Evolutionary conservation across 2,888 invertebrate species (phyloP).

Genomic region (Epinotia ramella): DNA sequence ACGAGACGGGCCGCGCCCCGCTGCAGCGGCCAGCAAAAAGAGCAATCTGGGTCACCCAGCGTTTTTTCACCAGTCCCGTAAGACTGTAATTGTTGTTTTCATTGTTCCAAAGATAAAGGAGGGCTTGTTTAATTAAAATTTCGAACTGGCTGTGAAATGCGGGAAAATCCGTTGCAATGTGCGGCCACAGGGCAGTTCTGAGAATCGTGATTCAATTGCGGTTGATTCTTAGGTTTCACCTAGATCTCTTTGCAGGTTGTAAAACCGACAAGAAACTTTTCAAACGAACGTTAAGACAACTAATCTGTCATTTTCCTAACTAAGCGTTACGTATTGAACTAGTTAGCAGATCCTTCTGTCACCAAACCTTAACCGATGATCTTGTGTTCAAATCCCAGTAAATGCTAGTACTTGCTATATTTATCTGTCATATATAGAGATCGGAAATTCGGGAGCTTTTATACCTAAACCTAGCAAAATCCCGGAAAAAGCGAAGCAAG

Average conservation of each 20-base stretch:
- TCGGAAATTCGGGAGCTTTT: too few species aligned
- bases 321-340: too few species aligned
- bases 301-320: too few species aligned
- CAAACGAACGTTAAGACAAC: too few species aligned
- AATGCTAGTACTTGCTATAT: too few species aligned
- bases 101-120: slow-evolving; percentile 78
- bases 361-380: too few species aligned
- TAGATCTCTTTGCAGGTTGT: background rate
- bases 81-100: slow-evolving; percentile 75
- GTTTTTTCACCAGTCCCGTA: slow-evolving; percentile 70
- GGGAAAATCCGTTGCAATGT: slow-evolving; percentile 26
- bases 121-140: slow-evolving; percentile 78
- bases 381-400: too few species aligned
- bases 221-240: background rate
- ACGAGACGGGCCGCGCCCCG: slow-evolving; percentile 28
- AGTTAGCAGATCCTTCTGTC: too few species aligned
- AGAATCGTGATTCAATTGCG: slow-evolving; percentile 13
- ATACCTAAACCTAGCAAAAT: too few species aligned
- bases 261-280: background rate
- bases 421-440: too few species aligned
- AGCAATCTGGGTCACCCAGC: slow-evolving; percentile 76
- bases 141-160: slow-evolving; percentile 53
- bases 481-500: too few species aligned
- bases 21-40: slow-evolving; percentile 67
- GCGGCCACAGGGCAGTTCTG: slow-evolving; percentile 6